These are phyloP conservation scores for Drosophila gunungcola DNA, from an alignment of 1,140 invertebrate genomes.

Conservation along the genomic window DNA sequence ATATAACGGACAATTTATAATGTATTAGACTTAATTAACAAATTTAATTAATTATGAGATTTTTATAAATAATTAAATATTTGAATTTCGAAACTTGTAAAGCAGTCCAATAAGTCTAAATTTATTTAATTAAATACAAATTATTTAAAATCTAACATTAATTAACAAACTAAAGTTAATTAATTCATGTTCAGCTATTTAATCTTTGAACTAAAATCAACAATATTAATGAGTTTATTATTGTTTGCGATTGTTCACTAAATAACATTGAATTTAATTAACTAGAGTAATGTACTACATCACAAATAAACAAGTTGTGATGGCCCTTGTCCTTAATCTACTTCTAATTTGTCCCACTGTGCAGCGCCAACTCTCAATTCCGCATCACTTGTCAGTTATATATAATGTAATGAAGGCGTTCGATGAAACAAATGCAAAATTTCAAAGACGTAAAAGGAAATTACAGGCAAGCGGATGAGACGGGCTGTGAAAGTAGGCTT, in stretches of 20 bases:
- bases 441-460: slow-evolving; percentile 76
- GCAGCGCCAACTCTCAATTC: slow-evolving; percentile 40
- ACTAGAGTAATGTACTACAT: slow-evolving; percentile 7
- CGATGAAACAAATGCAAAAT: slow-evolving; percentile 82
- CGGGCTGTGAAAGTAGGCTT: slow-evolving; percentile 27
- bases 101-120: too few relatives aligned
- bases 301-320: not conserved
- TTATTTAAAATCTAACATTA: too few relatives aligned
- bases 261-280: slow-evolving; percentile 11
- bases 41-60: too few relatives aligned
- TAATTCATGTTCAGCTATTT: not conserved
- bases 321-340: not conserved
- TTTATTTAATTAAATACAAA: too few relatives aligned
- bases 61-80: too few relatives aligned
- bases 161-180: not conserved
- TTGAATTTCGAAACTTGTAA: too few relatives aligned
- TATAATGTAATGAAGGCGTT: slow-evolving; percentile 80
- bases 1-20: too few relatives aligned
- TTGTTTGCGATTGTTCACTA: not conserved
- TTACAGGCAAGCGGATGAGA: slow-evolving; percentile 57
- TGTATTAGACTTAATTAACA: too few relatives aligned
- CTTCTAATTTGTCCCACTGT: slow-evolving; percentile 48
- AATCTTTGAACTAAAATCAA: slow-evolving; percentile 17
- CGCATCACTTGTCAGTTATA: slow-evolving; percentile 68
- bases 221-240: not conserved